Evolutionary conservation across 2,888 invertebrate genomes (phyloP), one percentile per base, ranked within the genome.

Genomic region (Liopterus haemorrhoidalis): DNA sequence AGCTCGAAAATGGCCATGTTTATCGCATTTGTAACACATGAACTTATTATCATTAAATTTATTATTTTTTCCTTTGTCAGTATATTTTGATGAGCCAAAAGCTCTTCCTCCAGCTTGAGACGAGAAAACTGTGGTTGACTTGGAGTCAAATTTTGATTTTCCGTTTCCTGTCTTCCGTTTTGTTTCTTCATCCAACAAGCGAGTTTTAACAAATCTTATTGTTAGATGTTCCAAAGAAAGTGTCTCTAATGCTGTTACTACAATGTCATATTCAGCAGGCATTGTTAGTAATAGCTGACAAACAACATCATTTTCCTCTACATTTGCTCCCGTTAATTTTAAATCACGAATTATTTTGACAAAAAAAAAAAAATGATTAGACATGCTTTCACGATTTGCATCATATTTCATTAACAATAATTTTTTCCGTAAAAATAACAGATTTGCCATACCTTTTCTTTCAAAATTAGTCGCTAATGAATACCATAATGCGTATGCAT

Each of bases 171-270:
- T n/a, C 4, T 21, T 36, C 6, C 36, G 20, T 38, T 39, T 39
- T 5, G 30, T 16, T 54, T 56, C 54, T 41, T 54, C 54, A 18
- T 57, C 54, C 19, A 51, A 22, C 4, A 57, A 41, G 14, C 52
- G 32, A 38, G 50, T 56, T 49, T 57, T 57, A 6, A 57, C 55
- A 41, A 57, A 53, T 8, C 30, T 38, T 12, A 53, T 12, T 3
- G 51, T 48, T 18, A 54, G 31, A 21, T 49, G 39, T 4, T 44
- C 38, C 8, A 32, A n/a, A 9, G 38, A 21, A 8, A 42, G 16
- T 2, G 53, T 53, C 43, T 54, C 55, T 27, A 58, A 16, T 11
- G 57, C 56, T 19, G 53, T 54, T 2, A 55, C 55, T 5, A 59
- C 50, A 2, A 41, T 33, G 14, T 57, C 52, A 41, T 47, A 56